Percentiles rank a stretch among this genome's conserved stretches.
Evolutionary conservation across 2,888 invertebrate genomes (phyloP).

Genomic region (Fabriciana adippe): DNA sequence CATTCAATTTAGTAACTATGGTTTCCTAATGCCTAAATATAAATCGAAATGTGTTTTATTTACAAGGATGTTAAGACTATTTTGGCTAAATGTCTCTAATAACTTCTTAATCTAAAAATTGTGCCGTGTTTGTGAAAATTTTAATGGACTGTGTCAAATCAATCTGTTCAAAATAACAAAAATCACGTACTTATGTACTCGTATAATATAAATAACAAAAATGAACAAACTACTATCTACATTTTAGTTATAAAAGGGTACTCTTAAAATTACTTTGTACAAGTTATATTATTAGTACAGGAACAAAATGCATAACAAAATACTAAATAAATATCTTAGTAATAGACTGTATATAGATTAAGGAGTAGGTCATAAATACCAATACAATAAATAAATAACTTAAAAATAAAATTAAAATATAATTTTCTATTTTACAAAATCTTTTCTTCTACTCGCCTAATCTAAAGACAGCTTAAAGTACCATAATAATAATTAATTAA

Average conservation of each 20-base stretch:
- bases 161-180: constrained; percentile 20
- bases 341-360: constrained; percentile 49
- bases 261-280: constrained; percentile 76
- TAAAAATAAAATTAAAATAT: constrained; percentile 12
- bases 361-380: constrained; percentile 27
- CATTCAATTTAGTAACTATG: constrained; percentile 64
- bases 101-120: constrained; percentile 73
- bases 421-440: constrained; percentile 9
- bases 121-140: constrained; percentile 67
- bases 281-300: constrained; percentile 59
- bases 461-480: constrained; percentile 48
- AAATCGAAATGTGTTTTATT: constrained; percentile 69
- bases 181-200: constrained; percentile 4
- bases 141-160: constrained; percentile 12
- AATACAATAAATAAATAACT: constrained; percentile 16
- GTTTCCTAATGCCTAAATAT: constrained; percentile 61
- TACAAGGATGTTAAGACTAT: constrained; percentile 75
- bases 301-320: constrained; percentile 63
- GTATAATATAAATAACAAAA: constrained; percentile 12
- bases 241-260: constrained; percentile 56
- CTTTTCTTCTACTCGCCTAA: constrained; percentile 44
- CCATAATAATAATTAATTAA: constrained; percentile 30
- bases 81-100: constrained; percentile 81
- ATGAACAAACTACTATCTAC: constrained; percentile 58
- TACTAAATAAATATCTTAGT: constrained; percentile 52